Evolutionary conservation across 1,140 invertebrate genomes (phyloP).

Genomic region (Neodiprion virginianus): DNA sequence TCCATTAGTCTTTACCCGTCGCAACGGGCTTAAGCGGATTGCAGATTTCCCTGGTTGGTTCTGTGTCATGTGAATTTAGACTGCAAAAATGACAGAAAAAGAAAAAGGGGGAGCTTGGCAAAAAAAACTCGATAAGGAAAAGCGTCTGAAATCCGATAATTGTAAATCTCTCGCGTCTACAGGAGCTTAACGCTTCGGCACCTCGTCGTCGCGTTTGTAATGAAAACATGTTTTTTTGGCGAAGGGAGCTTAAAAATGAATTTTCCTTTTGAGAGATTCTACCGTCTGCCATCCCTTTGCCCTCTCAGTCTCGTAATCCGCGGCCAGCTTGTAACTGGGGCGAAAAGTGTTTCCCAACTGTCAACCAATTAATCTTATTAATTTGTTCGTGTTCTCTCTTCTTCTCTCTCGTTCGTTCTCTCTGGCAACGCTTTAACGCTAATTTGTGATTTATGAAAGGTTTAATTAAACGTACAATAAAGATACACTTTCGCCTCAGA

Average conservation of each 20-base stretch:
- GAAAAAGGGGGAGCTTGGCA: background rate
- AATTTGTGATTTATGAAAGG: slow-evolving; percentile 52
- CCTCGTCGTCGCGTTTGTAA: background rate
- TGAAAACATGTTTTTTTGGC: slow-evolving; percentile 12
- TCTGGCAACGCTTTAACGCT: slow-evolving; percentile 17
- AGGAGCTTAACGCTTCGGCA: background rate
- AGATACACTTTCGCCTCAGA: slow-evolving; percentile 34
- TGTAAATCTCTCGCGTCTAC: slow-evolving; percentile 1
- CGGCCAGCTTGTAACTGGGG: background rate
- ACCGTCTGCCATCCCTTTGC: background rate
- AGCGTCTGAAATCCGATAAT: background rate
- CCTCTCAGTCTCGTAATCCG: background rate
- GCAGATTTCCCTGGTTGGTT: no score
- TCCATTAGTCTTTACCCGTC: background rate
- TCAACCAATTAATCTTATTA: slow-evolving; percentile 60
- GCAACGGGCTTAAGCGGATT: no score
- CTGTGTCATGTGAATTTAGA: background rate
- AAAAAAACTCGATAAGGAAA: background rate
- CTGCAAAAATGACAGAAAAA: background rate
- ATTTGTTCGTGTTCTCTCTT: slow-evolving; percentile 45
- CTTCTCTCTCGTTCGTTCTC: background rate
- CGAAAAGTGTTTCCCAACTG: slow-evolving; percentile 51
- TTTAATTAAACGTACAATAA: slow-evolving; percentile 59
- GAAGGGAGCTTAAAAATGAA: slow-evolving; percentile 37
- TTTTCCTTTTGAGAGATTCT: slow-evolving; percentile 24